Evolutionary conservation across 2,888 invertebrate species (phyloP), one percentile per base, ranked within the genome.

Genomic region (Dynastes hyllus): DNA sequence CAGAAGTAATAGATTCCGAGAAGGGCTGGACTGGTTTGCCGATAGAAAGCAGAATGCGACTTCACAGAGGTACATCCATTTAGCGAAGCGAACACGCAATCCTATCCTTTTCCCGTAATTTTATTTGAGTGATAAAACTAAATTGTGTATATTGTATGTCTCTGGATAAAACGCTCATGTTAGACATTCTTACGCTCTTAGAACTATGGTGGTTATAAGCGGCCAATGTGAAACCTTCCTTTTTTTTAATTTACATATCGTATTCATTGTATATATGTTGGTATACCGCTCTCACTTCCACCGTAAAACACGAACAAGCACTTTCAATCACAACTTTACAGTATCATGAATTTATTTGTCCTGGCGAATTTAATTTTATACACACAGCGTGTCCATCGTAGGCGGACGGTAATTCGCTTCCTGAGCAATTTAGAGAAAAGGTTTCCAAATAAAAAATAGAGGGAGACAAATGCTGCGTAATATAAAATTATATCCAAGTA

Each of bases 21-120:
- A 73, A 73, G 58, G 73, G 58, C 58, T 73, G 73, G 58, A 73
- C 73, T 73, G 58, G 58, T 58, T 61, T 37, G 73, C 58, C 73
- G 73, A 73, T 73, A 73, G 73, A 58, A 71, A 71, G 55, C 69
- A 51, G 69, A 51, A 45, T 27, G 73, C 37, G 73, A 37, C 58
- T 73, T 73, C 73, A 58, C 37, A 58, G 50, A 50, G 58, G 73
- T 73, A 73, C 73, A 73, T 58, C 73, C 73, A 73, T 73, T 73
- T 73, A 73, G 73, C 51, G 73, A 58, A 58, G 37, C 73, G 55
- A 73, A 73, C 73, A 73, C 73, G 73, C 73, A 73, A 73, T 73
- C 73, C 73, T 37, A 73, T 73, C 73, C 73, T 73, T 73, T 73
- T 58, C 73, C 58, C 58, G 73, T 73, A 73, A 73, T 73, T 73